A percentile compares a stretch with the other conserved stretches of the same genome.
phyloP scores from a whole-genome alignment of 2,113 vertebrate genomes.

The Pseudorasbora parva region DNA sequence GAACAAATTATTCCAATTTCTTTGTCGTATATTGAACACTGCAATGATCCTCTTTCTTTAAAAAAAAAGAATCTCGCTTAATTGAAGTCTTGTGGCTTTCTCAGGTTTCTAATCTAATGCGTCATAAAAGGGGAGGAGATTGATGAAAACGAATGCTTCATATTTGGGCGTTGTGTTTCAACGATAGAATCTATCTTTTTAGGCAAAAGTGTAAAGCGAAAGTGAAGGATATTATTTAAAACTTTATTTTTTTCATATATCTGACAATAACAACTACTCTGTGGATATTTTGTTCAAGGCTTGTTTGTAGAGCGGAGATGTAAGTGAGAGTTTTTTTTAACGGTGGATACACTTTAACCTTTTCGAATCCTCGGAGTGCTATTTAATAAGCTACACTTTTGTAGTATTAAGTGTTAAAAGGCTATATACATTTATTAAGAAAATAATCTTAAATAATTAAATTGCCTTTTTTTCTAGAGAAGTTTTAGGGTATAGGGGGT shows the following conservation, averaged over 20 bases:
- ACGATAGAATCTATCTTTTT: not conserved
- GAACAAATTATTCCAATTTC: not conserved
- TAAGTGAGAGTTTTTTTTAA: constrained; percentile 7
- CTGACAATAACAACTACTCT: not conserved
- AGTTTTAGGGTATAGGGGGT: not conserved
- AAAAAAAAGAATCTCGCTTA: constrained; percentile 7
- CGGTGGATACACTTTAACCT: not conserved
- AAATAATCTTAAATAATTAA: not conserved
- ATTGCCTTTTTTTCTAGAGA: not conserved
- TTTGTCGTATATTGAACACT: not conserved
- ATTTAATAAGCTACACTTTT: not conserved
- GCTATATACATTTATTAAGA: too few relatives aligned
- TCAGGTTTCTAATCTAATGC: constrained; percentile 21
- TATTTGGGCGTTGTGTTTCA: constrained; percentile 21
- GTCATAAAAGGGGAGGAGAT: constrained; percentile 35
- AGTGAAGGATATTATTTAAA: not conserved
- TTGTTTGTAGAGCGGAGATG: constrained; percentile 6
- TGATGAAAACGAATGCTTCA: not conserved
- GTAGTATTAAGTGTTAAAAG: not conserved
- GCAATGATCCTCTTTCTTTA: not conserved
- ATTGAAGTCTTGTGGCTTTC: constrained; percentile 21
- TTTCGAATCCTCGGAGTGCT: not conserved
- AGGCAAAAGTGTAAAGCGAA: not conserved
- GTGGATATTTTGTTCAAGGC: not conserved
- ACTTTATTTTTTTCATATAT: not conserved